Conservation (phyloP, 2,888 invertebrate species). For the Osmoderma eremita region DNA sequence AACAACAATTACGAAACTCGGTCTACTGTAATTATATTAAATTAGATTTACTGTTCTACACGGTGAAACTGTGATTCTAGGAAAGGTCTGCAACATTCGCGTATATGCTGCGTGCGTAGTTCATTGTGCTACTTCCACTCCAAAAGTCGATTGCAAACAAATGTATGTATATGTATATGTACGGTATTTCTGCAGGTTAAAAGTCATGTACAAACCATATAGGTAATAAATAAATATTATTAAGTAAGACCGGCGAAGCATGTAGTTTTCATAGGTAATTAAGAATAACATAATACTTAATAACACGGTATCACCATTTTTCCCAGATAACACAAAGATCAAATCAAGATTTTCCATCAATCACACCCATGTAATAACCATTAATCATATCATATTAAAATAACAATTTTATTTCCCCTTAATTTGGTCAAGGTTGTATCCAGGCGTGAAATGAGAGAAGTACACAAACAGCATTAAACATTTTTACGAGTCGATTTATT, state of each 20-base stretch:
- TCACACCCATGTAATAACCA: neutral
- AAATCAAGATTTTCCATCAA: constrained; percentile 10
- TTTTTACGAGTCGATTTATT: no score
- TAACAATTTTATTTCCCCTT: neutral
- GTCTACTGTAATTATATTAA: constrained; percentile 31
- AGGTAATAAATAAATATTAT: constrained; percentile 11
- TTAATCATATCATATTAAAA: neutral
- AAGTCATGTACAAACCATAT: constrained; percentile 15
- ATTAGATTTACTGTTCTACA: constrained; percentile 35
- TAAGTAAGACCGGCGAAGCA: constrained; percentile 13
- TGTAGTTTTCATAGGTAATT: constrained; percentile 15
- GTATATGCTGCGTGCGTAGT: constrained; percentile 19
- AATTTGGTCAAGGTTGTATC: constrained; percentile 3
- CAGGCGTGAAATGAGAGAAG: neutral
- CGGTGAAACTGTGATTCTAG: constrained; percentile 34
- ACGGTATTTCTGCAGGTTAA: constrained; percentile 27
- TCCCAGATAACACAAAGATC: neutral
- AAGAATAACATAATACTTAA: constrained; percentile 12
- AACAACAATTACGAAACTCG: constrained; percentile 30
- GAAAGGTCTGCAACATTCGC: constrained; percentile 27
- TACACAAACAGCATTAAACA: neutral
- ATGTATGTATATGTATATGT: neutral
- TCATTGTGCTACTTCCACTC: constrained; percentile 34
- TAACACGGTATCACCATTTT: constrained; percentile 6
- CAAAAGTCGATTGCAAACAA: constrained; percentile 18